Percentiles rank a stretch among this genome's conserved stretches.
These are phyloP conservation scores for Arvicanthis niloticus DNA, from an alignment of 2,113 vertebrate species.

Conservation along the genomic window DNA sequence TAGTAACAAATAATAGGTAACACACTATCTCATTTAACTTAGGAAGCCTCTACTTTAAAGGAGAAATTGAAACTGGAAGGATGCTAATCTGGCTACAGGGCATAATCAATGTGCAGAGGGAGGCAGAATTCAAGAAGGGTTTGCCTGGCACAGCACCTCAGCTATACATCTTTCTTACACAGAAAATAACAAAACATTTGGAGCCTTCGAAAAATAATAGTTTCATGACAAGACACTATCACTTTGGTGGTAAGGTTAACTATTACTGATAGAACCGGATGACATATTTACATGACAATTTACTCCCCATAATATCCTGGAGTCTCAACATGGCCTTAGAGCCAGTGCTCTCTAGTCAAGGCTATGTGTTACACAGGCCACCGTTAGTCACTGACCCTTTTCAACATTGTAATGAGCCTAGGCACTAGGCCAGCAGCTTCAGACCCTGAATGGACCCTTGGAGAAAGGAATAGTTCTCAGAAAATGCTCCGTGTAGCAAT, in stretches of 20 bases:
- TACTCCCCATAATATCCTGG: neutral
- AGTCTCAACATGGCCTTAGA: neutral
- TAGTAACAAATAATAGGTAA: neutral
- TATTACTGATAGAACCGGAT: neutral
- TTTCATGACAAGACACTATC: neutral
- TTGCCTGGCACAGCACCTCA: neutral
- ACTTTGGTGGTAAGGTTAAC: neutral
- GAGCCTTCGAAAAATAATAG: neutral
- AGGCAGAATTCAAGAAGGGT: neutral
- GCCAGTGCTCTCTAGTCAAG: neutral
- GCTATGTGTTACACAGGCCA: neutral
- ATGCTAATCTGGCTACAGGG: neutral
- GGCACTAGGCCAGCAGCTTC: neutral
- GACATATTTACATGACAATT: neutral
- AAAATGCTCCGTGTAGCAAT: neutral
- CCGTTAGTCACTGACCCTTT: neutral
- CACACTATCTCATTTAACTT: neutral
- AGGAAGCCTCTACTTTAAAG: neutral
- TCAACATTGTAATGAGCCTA: neutral
- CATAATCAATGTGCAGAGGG: neutral
- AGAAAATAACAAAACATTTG: neutral
- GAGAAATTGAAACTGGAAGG: neutral
- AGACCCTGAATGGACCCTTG: neutral
- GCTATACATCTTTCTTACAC: neutral
- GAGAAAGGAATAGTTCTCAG: neutral